Percentiles rank a stretch among this genome's conserved stretches.
phyloP scores from a whole-genome alignment of 2,888 invertebrate genomes.

The Dolichopus griseipennis region DNA sequence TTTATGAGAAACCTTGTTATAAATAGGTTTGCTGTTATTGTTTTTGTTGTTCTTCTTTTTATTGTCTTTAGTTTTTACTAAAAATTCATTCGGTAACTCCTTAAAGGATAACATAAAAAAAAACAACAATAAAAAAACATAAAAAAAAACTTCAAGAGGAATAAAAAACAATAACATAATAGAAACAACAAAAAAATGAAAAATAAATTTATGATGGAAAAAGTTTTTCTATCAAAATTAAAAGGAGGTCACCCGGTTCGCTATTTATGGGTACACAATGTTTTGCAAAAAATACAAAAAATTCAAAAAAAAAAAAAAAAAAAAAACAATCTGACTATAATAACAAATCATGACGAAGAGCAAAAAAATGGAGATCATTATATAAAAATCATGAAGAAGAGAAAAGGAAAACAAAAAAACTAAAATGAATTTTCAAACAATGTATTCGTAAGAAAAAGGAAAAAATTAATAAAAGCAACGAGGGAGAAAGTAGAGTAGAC shows the following conservation, averaged over 20 bases:
- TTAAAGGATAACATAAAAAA: not conserved
- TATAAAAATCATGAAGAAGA: too few species aligned
- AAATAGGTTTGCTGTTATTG: not conserved
- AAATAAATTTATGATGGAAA: slow-evolving; percentile 5
- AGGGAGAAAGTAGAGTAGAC: too few species aligned
- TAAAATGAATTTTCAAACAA: too few species aligned
- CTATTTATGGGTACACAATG: not conserved
- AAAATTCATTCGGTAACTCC: not conserved
- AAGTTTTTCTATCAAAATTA: slow-evolving; percentile 6
- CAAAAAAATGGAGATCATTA: too few species aligned
- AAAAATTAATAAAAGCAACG: too few species aligned
- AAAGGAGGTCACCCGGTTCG: not conserved
- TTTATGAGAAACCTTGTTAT: not conserved
- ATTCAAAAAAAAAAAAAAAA: too few species aligned
- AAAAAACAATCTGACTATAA: too few species aligned
- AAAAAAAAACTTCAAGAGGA: not conserved
- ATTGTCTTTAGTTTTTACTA: not conserved
- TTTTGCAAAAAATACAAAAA: too few species aligned
- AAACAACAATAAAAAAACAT: not conserved
- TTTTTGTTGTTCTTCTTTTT: not conserved
- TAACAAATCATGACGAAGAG: too few species aligned
- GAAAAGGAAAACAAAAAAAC: too few species aligned
- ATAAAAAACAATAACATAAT: not conserved
- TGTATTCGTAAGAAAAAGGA: too few species aligned
- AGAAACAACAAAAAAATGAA: not conserved